phyloP scores from a whole-genome alignment of 2,113 vertebrate species.

The Smithornis capensis region DNA sequence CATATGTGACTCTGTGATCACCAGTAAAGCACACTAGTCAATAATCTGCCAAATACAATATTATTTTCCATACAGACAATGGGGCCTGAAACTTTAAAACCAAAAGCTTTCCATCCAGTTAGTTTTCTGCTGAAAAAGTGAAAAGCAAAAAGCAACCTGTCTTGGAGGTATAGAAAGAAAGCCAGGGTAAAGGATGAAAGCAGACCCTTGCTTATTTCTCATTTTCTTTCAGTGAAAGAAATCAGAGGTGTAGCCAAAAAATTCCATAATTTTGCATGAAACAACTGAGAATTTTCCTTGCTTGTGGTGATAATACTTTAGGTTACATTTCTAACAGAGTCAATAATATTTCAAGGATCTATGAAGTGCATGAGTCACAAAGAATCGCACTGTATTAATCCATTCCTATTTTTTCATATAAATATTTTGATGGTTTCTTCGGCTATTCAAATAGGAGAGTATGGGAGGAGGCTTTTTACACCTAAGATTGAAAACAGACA shows the following conservation, averaged over 20 bases:
- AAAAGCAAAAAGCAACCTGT: not conserved
- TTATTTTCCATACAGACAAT: not conserved
- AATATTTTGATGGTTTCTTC: not conserved
- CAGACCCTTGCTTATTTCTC: not conserved
- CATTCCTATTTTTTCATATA: not conserved
- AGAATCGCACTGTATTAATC: not conserved
- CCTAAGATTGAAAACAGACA: not conserved
- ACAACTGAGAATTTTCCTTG: not conserved
- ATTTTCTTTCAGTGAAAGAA: not conserved
- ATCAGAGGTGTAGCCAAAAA: not conserved
- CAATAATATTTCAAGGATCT: not conserved
- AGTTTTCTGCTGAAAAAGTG: not conserved
- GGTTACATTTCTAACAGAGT: not conserved
- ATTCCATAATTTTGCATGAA: not conserved
- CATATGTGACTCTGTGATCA: not conserved
- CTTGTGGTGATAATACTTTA: not conserved
- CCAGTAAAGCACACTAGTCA: not conserved
- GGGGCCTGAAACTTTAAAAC: not conserved
- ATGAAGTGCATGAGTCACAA: not conserved
- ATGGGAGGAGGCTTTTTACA: not conserved
- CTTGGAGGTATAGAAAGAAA: not conserved
- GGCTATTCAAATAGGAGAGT: not conserved
- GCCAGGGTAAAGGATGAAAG: not conserved
- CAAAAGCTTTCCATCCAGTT: not conserved
- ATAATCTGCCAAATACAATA: not conserved